Base-by-base conservation (phyloP, 2,797 vertebrate genomes). In the Myotis pilosus region DNA sequence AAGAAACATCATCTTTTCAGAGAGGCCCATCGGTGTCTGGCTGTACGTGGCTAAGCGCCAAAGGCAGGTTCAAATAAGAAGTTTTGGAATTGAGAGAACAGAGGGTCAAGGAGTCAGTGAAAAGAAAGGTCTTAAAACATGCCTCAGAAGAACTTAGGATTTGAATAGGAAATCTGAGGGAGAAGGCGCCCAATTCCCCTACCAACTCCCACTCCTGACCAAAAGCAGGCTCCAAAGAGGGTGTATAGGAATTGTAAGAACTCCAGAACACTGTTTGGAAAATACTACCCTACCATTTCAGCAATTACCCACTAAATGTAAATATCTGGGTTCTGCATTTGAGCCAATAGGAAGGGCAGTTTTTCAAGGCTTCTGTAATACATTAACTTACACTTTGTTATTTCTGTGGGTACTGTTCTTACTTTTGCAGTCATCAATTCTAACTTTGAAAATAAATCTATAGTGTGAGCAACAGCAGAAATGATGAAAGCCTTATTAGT, bases 371-470 rank as follows among this genome's bases (percentile, higher is more conserved):
- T 49, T 89, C 51, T 8, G 41, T 49, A 94, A 94, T 9, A 8
- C 36, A 36, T 75, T 76, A 91, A 87, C 33, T 71, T 57, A 64
- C 53, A 89, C 82, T 97, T 97, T 82, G 57, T 71, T 92, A 72
- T 53, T 75, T 72, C 78, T 88, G 2, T 87, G 41, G 36, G 9
- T 71, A 60, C 0, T 36, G 47, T 60, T 95, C 87, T 28, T 62
- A 85, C 53, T 71, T 96, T 11, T 87, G 41, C 17, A 33, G 30
- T 53, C 89, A 92, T 44, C 8, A 69, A 22, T 75, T 92, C 22
- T 76, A 55, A 89, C 68, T 69, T 28, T 78, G 87, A 91, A 97
- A 95, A 75, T 89, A 80, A 94, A 93, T 72, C 41, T 87, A 76
- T 5, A 55, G 66, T 92, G 94, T 92, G 4, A 51, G 36, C 13